Base-by-base conservation (phyloP, 2,113 vertebrate genomes). In the Holacanthus passer region DNA sequence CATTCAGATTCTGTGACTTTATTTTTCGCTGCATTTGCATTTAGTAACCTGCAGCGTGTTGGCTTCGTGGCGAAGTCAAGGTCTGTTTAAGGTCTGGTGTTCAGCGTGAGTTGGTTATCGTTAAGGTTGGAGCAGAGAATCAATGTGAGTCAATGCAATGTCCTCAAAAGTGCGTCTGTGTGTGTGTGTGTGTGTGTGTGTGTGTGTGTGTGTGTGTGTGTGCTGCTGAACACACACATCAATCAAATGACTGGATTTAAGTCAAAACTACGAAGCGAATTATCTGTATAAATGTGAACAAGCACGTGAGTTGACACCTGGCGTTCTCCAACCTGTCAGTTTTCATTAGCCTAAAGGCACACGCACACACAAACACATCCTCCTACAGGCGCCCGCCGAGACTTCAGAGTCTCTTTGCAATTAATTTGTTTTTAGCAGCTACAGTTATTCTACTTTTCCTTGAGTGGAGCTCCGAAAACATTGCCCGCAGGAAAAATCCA, bases 401-500 rank as follows among this genome's bases (percentile, higher is more conserved):
- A 60, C 20, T 35, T 62, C 10, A 66, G 37, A 65, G 56, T 64
- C 79, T 73, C 84, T 58, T 56, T 69, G 84, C 63, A 78, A 69
- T 82, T 73, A 58, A 73, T 73, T 72, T 55, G 27, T 69, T 55
- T 67, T 63, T 55, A 69, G 64, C 71, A n/a, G 52, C 52, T 53
- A 10, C 37, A 68, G 50, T 50, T 73, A 69, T 63, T 67, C 35
- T 22, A 29, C 22, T 52, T 63, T 43, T 35, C 27, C 81, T 7
- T 75, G 32, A 69, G 56, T 56, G 10, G 32, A 74, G 35, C 24
- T 52, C 16, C 53, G n/a, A 68, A 74, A 68, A 62, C 56, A 52
- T 35, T 2, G 5, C 45, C 45, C 17, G 55, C 27, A 52, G 70
- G 47, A 12, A 55, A 64, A 65, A 65, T 10, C 17, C 4, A 8